Evolutionary conservation across 35 echinoderm and acorn worm species (phyloP).

Genomic region (Ophioderma brevispina): DNA sequence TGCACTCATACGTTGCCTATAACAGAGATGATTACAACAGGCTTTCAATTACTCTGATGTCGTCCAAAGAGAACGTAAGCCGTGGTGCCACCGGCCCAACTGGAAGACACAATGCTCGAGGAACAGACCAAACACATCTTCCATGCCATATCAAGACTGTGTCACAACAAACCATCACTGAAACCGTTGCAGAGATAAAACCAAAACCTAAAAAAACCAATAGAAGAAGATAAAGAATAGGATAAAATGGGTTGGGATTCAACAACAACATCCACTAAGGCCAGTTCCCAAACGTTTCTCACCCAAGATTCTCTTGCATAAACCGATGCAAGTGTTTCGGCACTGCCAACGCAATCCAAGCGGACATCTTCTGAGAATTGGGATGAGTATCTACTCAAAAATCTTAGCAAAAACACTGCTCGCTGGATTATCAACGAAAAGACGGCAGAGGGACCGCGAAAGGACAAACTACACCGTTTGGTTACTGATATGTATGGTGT

Average conservation of each 20-base stretch:
- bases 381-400: constrained; percentile 70
- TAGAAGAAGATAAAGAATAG: constrained; percentile 22
- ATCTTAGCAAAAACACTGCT: constrained; percentile 89
- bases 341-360: constrained; percentile 7
- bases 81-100: background rate
- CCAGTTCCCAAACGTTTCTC: constrained; percentile 28
- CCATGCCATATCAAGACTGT: constrained; percentile 84
- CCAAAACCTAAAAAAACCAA: constrained; percentile 41
- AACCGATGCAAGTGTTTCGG: constrained; percentile 17
- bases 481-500: constrained; percentile 73
- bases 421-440: constrained; percentile 88
- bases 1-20: constrained; percentile 86
- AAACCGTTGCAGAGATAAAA: constrained; percentile 64
- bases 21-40: constrained; percentile 51
- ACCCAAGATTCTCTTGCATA: constrained; percentile 33
- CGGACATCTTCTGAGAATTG: constrained; percentile 42
- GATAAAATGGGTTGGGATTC: constrained; percentile 13
- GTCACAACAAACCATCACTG: constrained; percentile 72
- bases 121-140: constrained; percentile 65
- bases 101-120: constrained; percentile 58
- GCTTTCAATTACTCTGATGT: constrained; percentile 48
- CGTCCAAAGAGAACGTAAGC: constrained; percentile 46
- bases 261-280: background rate
- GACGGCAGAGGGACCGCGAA: constrained; percentile 63
- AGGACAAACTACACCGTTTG: constrained; percentile 72